Percentiles rank a stretch among this genome's conserved stretches.
These are phyloP conservation scores for Montipora efflorescens DNA, from an alignment of 64 coral and sea anemone genomes.

Conservation along the genomic window DNA sequence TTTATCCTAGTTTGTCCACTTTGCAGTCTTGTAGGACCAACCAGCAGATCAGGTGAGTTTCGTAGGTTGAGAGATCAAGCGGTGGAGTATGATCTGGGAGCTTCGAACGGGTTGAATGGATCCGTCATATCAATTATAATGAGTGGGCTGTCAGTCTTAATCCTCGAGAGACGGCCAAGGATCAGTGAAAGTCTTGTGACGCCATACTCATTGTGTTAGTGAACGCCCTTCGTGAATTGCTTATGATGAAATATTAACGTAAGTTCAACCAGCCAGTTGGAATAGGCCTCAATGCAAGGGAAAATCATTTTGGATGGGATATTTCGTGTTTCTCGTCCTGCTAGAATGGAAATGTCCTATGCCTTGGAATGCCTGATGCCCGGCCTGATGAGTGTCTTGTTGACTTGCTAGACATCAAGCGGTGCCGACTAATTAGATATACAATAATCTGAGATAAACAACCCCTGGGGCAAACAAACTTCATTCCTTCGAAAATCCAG, in stretches of 20 bases:
- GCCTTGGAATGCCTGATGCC: too few relatives aligned
- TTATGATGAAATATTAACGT: neutral
- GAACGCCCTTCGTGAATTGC: neutral
- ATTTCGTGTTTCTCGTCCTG: too few relatives aligned
- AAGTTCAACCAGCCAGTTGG: neutral
- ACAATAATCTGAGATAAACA: neutral
- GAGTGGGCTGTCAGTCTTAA: neutral
- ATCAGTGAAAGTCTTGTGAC: neutral
- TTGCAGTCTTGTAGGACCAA: neutral
- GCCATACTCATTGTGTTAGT: too few relatives aligned
- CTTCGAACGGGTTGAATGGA: neutral
- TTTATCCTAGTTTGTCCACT: neutral
- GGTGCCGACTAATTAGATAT: neutral
- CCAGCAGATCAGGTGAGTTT: neutral
- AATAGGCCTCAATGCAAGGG: neutral
- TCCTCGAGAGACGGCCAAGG: too few relatives aligned
- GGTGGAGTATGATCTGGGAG: neutral
- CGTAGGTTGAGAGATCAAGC: neutral
- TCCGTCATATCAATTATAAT: neutral
- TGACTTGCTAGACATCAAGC: neutral
- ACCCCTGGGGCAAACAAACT: neutral
- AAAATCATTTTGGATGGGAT: too few relatives aligned
- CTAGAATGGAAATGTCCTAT: too few relatives aligned
- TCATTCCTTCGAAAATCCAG: neutral
- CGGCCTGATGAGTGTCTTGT: neutral